Conservation (phyloP, 1,140 invertebrate species). For the Diploscapter pachys region DNA sequence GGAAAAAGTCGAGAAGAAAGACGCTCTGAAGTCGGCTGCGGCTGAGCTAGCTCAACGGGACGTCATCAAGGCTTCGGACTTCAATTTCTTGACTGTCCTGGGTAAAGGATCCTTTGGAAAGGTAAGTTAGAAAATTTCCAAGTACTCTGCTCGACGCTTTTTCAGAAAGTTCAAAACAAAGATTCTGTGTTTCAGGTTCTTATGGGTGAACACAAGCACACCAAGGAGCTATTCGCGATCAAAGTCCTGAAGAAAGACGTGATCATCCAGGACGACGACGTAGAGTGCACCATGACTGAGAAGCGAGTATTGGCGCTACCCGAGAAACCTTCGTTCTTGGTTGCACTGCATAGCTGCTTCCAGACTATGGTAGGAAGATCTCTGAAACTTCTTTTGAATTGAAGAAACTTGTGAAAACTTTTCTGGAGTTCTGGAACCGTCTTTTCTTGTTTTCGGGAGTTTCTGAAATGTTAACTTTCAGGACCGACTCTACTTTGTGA, state of each 20-base stretch:
- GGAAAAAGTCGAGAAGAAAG: constrained; percentile 5
- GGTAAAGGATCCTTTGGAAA: constrained; percentile 98
- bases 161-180: neutral
- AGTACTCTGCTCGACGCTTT: neutral
- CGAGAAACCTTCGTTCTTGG: constrained; percentile 91
- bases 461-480: constrained; percentile 61
- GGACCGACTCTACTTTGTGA: constrained; percentile 99
- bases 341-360: constrained; percentile 97
- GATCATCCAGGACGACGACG: constrained; percentile 98
- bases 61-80: constrained; percentile 89
- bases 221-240: constrained; percentile 94
- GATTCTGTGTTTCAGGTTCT: constrained; percentile 71
- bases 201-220: constrained; percentile 84
- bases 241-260: constrained; percentile 99
- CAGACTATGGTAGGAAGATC: constrained; percentile 84
- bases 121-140: constrained; percentile 64
- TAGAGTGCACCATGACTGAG: constrained; percentile 99
- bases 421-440: no score
- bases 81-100: constrained; percentile 94
- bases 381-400: neutral
- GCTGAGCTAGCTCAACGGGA: constrained; percentile 64
- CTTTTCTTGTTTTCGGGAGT: neutral
- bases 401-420: no score
- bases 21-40: neutral
- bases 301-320: constrained; percentile 91